Base-by-base conservation (phyloP, 2,888 invertebrate genomes). In the Melikaiella ostensackeni region DNA sequence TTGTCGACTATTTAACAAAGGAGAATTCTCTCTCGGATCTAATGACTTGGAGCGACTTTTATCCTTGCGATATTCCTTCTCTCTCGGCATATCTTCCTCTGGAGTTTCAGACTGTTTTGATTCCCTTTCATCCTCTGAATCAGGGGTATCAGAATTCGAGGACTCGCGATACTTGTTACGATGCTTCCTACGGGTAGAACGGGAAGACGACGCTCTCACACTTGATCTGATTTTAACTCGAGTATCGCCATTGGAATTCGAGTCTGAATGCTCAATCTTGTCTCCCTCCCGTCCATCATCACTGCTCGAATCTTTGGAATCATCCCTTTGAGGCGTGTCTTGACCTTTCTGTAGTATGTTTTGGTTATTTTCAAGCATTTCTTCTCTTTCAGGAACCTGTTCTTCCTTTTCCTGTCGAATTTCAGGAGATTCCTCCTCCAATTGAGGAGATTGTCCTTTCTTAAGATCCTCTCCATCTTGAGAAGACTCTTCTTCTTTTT, bases 151-250 rank as follows among this genome's bases (percentile, higher is more conserved):
- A 27, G 90, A 91, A 84, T 89, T 88, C 1, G 90, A 90, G 11
- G 89, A 90, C 42, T 91, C 90, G 42, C 84, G 84, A 83, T 90
- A 89, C 77, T 89, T 90, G 38, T 85, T 87, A 38, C 89, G 83
- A 83, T 89, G 89, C 76, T 89, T 90, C 78, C 90, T 84, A 30
- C 89, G 87, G 77, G 81, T 80, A 33, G 84, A 79, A 35, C 86
- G 84, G 6, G 82, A 77, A 8, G 82, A 62, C 30, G 82, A 62
- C 30, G 21, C 77, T 75, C 79, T 82, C 24, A 70, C 35, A 30
- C 62, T 62, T 27, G 33, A 16, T 73, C 79, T 75, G 57, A 57
- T 80, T 81, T 73, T 83, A 79, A 21, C 66, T 50, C 27, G 73
- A 62, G 70, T 74, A 38, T 84, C 84, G 1, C 80, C 84, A 5